Evolutionary conservation across 2,888 invertebrate genomes (phyloP).

Genomic region (Chouioia cunea): DNA sequence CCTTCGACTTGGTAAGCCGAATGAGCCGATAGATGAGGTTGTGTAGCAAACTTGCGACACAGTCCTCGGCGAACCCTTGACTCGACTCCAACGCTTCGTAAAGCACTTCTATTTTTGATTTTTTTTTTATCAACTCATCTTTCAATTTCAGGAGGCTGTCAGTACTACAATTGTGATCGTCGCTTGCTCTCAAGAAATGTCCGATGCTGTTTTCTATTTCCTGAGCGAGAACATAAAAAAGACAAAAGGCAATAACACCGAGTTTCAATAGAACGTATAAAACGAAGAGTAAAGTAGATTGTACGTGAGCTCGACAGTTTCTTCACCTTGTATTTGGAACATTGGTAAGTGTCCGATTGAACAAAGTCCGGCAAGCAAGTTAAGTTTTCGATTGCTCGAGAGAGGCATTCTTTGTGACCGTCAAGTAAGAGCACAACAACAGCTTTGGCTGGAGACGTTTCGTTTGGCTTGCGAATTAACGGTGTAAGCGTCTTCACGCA

Average conservation of each 20-base stretch:
- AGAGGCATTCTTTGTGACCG: slow-evolving; percentile 69
- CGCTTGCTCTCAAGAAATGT: slow-evolving; percentile 69
- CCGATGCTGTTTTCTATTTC: slow-evolving; percentile 65
- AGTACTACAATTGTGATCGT: slow-evolving; percentile 58
- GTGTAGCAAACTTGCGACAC: slow-evolving; percentile 75
- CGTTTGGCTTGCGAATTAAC: slow-evolving; percentile 59
- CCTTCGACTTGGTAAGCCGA: slow-evolving; percentile 70
- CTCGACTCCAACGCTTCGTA: slow-evolving; percentile 71
- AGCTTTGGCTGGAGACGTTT: slow-evolving; percentile 58
- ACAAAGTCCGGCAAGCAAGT: slow-evolving; percentile 71
- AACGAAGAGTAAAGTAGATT: neutral
- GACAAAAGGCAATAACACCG: no score
- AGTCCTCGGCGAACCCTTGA: slow-evolving; percentile 78
- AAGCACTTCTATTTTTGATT: slow-evolving; percentile 70
- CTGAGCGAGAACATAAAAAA: no score
- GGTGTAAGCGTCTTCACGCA: slow-evolving; percentile 72
- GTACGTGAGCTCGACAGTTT: slow-evolving; percentile 33
- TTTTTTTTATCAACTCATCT: slow-evolving; percentile 71
- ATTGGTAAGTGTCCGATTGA: slow-evolving; percentile 58
- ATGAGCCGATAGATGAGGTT: slow-evolving; percentile 74
- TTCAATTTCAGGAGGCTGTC: slow-evolving; percentile 73
- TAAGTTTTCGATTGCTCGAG: slow-evolving; percentile 68
- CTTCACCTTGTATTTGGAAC: slow-evolving; percentile 23
- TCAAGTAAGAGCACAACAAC: slow-evolving; percentile 72
- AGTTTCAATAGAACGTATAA: no score